Percentiles rank a stretch among this genome's conserved stretches.
These are phyloP conservation scores for Drosophila prosaltans DNA, from an alignment of 1,140 invertebrate species.

Conservation along the genomic window DNA sequence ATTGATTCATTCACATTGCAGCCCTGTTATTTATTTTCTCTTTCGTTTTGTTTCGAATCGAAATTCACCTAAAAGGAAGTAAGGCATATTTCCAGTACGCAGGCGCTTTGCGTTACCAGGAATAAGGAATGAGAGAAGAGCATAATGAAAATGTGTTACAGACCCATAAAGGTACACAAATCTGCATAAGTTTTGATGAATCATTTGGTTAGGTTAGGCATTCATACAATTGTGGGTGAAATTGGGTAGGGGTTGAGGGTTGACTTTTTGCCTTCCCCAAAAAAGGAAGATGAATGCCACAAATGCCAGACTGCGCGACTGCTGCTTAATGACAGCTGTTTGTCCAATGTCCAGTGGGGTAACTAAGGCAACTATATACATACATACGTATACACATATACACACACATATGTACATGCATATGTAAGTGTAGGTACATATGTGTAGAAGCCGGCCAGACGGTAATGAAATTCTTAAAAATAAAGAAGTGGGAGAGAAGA, in stretches of 20 bases:
- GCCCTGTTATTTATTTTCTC: constrained; percentile 19
- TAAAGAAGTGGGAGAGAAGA: not conserved
- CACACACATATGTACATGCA: not conserved
- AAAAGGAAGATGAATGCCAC: constrained; percentile 17
- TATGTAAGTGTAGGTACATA: too few species aligned
- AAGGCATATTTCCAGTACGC: constrained; percentile 45
- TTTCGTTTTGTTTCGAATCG: not conserved
- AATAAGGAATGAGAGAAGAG: constrained; percentile 26
- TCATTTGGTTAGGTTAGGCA: constrained; percentile 70
- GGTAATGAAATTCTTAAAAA: constrained; percentile 1
- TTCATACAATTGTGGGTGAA: constrained; percentile 20
- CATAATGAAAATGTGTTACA: constrained; percentile 59
- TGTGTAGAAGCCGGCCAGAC: not conserved
- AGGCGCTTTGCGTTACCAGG: constrained; percentile 31
- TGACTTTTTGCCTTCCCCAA: constrained; percentile 33
- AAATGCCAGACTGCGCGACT: constrained; percentile 48
- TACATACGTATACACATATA: not conserved
- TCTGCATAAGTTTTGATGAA: constrained; percentile 54
- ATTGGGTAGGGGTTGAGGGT: constrained; percentile 27
- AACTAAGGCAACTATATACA: constrained; percentile 12
- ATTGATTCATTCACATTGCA: not conserved
- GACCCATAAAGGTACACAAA: constrained; percentile 49
- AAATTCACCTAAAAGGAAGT: constrained; percentile 27
- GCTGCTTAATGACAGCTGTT: constrained; percentile 44
- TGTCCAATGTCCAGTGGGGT: constrained; percentile 9